Evolutionary conservation across 2,113 vertebrate species (phyloP).

Genomic region (Coregonus clupeaformis): DNA sequence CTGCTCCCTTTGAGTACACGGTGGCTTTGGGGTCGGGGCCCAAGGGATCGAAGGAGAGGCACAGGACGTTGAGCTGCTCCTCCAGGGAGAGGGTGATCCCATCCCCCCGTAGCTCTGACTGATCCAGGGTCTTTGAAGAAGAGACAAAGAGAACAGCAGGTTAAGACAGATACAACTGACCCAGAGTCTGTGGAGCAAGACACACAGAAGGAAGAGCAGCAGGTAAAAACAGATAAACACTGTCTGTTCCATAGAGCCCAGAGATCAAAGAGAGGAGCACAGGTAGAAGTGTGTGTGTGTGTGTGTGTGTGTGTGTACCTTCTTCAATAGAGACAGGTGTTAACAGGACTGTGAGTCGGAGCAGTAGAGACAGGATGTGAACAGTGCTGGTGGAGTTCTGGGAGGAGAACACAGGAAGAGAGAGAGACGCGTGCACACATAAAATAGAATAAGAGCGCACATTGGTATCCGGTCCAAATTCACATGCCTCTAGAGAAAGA

Average conservation of each 20-base stretch:
- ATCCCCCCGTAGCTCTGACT: conserved; percentile 80
- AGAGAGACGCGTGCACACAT: neutral
- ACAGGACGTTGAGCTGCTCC: conserved; percentile 87
- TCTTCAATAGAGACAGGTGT: conserved; percentile 88
- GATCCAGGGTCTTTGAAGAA: conserved; percentile 78
- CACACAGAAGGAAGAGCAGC: neutral
- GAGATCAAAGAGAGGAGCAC: neutral
- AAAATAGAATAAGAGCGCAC: neutral
- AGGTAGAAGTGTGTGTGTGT: neutral
- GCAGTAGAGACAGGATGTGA: conserved; percentile 88
- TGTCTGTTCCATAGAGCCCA: no score
- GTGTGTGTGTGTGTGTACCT: no score
- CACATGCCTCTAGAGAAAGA: conserved; percentile 77
- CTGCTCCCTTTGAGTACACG: conserved; percentile 82
- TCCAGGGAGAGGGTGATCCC: conserved; percentile 86
- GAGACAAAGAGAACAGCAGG: neutral
- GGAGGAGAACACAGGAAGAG: conserved; percentile 8
- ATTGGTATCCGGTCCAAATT: conserved; percentile 22
- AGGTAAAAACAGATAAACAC: neutral
- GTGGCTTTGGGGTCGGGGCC: conserved; percentile 68
- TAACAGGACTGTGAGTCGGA: conserved; percentile 95
- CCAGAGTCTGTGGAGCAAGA: no score
- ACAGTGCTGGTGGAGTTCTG: conserved; percentile 78
- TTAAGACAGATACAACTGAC: no score
- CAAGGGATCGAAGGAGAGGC: conserved; percentile 76